Evolutionary conservation across 2,888 invertebrate species (phyloP), one percentile per base, ranked within the genome.

Genomic region (Napeogenes sylphis): DNA sequence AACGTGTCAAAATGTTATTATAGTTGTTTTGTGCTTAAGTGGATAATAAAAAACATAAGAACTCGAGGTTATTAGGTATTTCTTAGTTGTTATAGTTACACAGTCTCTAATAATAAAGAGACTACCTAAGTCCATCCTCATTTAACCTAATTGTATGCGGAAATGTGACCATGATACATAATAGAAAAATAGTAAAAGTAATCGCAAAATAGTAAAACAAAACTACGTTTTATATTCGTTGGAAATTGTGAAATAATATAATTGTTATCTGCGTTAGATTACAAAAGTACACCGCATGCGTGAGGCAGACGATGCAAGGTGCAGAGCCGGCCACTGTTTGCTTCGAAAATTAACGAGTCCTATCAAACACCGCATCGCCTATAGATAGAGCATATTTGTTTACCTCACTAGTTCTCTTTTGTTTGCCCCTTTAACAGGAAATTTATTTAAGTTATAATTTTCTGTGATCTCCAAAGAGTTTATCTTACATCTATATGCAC

Each of bases 391-490:
- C 79, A 80, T 70, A 70, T 82, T 73, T 86, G 86, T 90, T 86
- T 87, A 71, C 77, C 66, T 76, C 81, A 80, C 83, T 74, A 78
- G 82, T 85, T 87, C 82, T 79, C 79, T 75, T 79, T 80, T 90
- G 90, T 90, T 89, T 88, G 80, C 84, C 76, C 65, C 72, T 68
- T 79, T 81, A 85, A 87, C 90, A 87, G 90, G 90, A 90, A 88
- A 90, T 90, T 89, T 88, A 89, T 89, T 89, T 85, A 79, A 84
- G 84, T 84, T 84, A 85, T 87, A 88, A 87, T 87, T 86, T 89
- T 86, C 82, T 90, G 87, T 86, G 86, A 89, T 88, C 85, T 79
- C 74, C 73, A 76, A 82, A 82, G 79, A 78, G 80, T 81, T 82
- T 79, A 79, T 80, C 72, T 66, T 69, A 65, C 64, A 70, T 69